Evolutionary conservation across 2,113 vertebrate species (phyloP), one percentile per base, ranked within the genome.

Genomic region (Pangasianodon gigas): DNA sequence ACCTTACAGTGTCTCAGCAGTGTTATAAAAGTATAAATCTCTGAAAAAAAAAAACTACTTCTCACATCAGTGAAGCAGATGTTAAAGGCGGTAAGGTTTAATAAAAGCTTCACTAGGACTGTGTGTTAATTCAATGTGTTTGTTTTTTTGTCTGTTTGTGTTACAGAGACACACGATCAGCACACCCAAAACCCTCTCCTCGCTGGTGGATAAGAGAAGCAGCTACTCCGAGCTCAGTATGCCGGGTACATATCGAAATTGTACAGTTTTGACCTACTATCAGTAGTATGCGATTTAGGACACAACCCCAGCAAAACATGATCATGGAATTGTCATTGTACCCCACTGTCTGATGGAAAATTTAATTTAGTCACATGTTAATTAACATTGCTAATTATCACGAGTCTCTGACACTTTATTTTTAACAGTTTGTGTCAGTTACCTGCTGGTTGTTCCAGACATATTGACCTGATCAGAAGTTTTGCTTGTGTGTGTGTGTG

Each of bases 221-320:
- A 96, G 96, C 92, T 98, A 97, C 79, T 95, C 96, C 4, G 97
- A 97, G 90, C 95, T 97, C 32, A 96, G 96, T 24, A 96, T 97
- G 60, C 96, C 97, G 95, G 97, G 97, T 97, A 87, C 93, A 11
- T 88, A 41, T 44, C 0, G 37, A 84, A 44, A 44, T 26, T 44
- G 0, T 84, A 26, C 10, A 32, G 54, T 60, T 37, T 41, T 80
- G 3, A 32, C 48, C 75, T 74, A 9, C 79, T 32, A 1, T 54
- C 16, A n/a, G 2, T 81, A 81, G 48, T 52, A 51, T 26, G 75
- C 1, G 10, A 54, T 83, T 56, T 82, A 32, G 52, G 52, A 83
- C 32, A 41, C 7, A 58, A 32, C 32, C n/a, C n/a, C 16, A 32
- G 26, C 14, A 82, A 81, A 37, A 21, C 0, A 6, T 7, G 14